A percentile compares a stretch with the other conserved stretches of the same genome.
Evolutionary conservation across 2,797 vertebrate genomes (phyloP).

Genomic region (Petrocephalus schoutedeni): DNA sequence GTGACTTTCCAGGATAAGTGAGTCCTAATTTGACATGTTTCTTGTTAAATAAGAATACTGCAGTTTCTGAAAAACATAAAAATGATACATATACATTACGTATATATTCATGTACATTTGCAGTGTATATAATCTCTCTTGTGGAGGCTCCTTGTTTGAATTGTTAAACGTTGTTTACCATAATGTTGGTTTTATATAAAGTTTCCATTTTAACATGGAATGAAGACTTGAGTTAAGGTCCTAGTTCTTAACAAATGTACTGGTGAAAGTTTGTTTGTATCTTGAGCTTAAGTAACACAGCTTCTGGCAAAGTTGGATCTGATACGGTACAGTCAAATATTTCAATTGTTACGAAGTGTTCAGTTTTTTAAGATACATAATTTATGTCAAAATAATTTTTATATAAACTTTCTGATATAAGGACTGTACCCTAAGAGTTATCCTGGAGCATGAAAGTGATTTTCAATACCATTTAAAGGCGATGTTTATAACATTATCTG

Average conservation of each 20-base stretch:
- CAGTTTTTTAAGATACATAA: neutral
- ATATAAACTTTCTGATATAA: neutral
- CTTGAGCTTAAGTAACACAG: neutral
- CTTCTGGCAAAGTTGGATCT: neutral
- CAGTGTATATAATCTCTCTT: neutral
- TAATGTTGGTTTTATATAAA: neutral
- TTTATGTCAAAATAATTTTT: neutral
- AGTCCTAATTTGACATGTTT: neutral
- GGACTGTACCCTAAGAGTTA: neutral
- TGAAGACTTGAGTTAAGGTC: neutral
- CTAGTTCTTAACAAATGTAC: neutral
- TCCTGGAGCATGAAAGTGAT: neutral
- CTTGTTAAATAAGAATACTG: slow-evolving; percentile 1
- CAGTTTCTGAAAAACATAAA: neutral
- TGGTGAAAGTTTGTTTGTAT: neutral
- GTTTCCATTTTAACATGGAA: neutral
- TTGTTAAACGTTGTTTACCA: neutral
- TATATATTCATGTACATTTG: neutral
- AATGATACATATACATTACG: neutral
- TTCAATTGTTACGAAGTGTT: neutral
- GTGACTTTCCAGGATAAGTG: neutral
- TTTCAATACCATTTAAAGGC: neutral
- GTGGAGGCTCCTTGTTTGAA: neutral
- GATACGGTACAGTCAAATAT: neutral
- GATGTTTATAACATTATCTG: neutral